Conservation (phyloP, 2,113 vertebrate species). For the Hoplias malabaricus region DNA sequence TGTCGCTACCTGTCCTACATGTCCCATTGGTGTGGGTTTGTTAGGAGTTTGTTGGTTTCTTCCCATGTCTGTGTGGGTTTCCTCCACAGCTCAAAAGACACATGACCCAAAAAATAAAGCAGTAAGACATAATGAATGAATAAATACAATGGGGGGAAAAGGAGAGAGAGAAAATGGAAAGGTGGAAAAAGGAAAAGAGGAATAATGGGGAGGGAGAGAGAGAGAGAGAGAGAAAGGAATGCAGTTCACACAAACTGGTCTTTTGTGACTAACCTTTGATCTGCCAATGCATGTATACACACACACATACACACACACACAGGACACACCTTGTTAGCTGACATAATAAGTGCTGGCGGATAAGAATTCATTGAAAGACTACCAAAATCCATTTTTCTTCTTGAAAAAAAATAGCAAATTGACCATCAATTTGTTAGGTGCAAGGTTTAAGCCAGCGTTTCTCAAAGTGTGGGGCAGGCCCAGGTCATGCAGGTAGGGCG, state of each 20-base stretch:
- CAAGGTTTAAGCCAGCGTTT: too few relatives aligned
- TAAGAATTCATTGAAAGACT: neutral
- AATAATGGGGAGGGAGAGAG: neutral
- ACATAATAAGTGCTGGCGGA: neutral
- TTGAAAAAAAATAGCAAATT: neutral
- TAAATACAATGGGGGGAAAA: conserved; percentile 12
- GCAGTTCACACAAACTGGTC: neutral
- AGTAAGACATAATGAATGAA: neutral
- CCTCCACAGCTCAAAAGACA: too few relatives aligned
- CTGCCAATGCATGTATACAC: neutral
- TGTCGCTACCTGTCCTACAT: too few relatives aligned
- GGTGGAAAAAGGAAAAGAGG: neutral
- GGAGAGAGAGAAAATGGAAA: neutral
- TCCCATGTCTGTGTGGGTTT: too few relatives aligned
- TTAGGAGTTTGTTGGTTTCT: too few relatives aligned
- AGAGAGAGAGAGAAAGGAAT: conserved; percentile 10
- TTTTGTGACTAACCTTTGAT: conserved; percentile 27
- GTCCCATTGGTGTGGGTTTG: too few relatives aligned
- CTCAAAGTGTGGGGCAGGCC: too few relatives aligned
- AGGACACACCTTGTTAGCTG: conserved; percentile 8
- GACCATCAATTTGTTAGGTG: too few relatives aligned
- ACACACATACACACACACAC: conserved; percentile 15
- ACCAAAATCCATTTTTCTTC: neutral
- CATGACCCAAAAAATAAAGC: neutral
- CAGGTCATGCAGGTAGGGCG: too few relatives aligned